A percentile compares a stretch with the other conserved stretches of the same genome.
phyloP scores from a whole-genome alignment of 2,797 vertebrate genomes.

The Argentina silus region DNA sequence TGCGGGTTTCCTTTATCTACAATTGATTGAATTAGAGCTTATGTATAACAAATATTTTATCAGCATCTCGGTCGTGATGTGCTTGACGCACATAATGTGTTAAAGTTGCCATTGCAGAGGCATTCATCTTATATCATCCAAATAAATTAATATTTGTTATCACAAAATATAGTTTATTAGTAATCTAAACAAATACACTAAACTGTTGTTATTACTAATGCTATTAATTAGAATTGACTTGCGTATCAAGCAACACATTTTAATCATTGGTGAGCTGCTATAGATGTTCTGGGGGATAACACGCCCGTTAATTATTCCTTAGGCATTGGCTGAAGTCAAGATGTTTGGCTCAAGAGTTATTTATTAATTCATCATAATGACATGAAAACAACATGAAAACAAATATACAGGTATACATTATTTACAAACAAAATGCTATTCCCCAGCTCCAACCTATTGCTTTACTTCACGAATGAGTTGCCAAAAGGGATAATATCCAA shows the following conservation, averaged over 20 bases:
- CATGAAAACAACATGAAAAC: conserved; percentile 4
- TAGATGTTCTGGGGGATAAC: no score
- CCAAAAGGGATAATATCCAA: background rate
- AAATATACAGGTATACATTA: conserved; percentile 45
- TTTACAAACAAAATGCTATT: conserved; percentile 31
- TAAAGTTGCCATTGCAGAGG: background rate
- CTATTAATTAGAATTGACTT: background rate
- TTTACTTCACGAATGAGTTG: background rate
- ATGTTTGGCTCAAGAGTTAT: background rate
- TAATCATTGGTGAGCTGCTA: no score
- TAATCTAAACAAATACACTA: background rate
- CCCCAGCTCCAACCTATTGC: conserved; percentile 6
- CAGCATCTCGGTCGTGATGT: background rate
- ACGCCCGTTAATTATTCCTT: background rate
- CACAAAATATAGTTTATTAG: conserved; percentile 19
- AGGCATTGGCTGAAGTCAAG: background rate
- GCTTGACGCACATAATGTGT: background rate
- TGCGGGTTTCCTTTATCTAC: no score
- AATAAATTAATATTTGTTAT: background rate
- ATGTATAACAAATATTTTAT: background rate
- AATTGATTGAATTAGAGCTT: no score
- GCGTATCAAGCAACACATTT: no score
- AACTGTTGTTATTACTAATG: background rate
- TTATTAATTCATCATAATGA: background rate
- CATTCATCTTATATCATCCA: background rate